Base-by-base conservation (phyloP, 2,797 vertebrate species). In the Thalassophryne amazonica region DNA sequence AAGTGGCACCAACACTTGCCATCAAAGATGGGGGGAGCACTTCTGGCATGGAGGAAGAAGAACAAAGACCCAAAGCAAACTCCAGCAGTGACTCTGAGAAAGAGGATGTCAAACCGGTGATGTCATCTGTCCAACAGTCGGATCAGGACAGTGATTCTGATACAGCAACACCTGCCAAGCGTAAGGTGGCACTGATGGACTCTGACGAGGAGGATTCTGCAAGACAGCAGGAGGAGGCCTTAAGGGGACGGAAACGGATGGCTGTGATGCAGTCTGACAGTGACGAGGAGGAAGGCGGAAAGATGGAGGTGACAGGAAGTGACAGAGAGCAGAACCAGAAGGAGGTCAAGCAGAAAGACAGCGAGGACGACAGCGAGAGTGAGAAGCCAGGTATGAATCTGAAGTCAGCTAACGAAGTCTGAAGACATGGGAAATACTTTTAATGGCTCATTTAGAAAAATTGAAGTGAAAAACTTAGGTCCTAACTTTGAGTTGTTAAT, bases 311-410 rank as follows among this genome's bases (percentile, higher is more conserved):
- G 2, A 86, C 83, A 21, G 92, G 92, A 56, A 94, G 92, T 4
- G 93, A 91, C 14, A 76, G 47, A 13, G 86, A 89, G 48, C 59
- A 91, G 13, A 63, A 79, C 36, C 34, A 90, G 32, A 56, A 90
- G 40, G 85, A 89, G 0, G 87, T 86, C 5, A 34, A 70, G 58
- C 75, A 42, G 12, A 56, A 37, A 30, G 78, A 86, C 0, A 89
- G 93, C 53, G 94, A 92, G 3, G 92, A 94, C 9, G 93, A 93
- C n/a, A n/a, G n/a, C 1, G 92, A 93, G 0, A 91, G 93, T 1
- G 91, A 94, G 20, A 93, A 89, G 56, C 87, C 89, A 76, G 89
- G 91, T 92, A 80, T 4, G 5, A 15, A 51, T 7, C 20, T 20
- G 35, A 20, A 17, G 25, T 6, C 36, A 33, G 21, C 4, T 22